Evolutionary conservation across 1,140 invertebrate species (phyloP).

Genomic region (Micrasema longulum): DNA sequence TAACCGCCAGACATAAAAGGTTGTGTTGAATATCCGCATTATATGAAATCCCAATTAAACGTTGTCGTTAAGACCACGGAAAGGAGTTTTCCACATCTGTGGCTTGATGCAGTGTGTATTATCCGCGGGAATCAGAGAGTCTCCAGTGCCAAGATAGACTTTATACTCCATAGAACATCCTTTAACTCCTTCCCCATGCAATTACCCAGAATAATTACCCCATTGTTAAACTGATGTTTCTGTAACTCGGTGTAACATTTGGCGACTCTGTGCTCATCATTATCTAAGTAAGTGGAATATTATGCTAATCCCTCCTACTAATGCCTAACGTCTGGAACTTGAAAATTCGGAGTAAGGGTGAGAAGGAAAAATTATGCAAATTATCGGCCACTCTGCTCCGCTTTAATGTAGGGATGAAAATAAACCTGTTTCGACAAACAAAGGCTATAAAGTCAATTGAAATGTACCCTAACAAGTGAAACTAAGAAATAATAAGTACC

Average conservation of each 20-base stretch:
- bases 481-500: no score
- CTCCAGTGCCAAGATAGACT: conserved; percentile 22
- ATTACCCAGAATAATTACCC: conserved; percentile 44
- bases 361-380: conserved; percentile 47
- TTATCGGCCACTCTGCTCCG: conserved; percentile 39
- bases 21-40: no score
- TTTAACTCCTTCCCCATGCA: conserved; percentile 20
- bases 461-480: conserved; percentile 24
- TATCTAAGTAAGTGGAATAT: conserved; percentile 46
- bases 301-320: conserved; percentile 36
- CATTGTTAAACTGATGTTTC: conserved; percentile 44
- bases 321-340: conserved; percentile 30
- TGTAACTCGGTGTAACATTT: conserved; percentile 41
- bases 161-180: conserved; percentile 28
- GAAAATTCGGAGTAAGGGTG: conserved; percentile 40
- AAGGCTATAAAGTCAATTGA: conserved; percentile 36
- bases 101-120: conserved; percentile 11
- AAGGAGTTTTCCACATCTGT: conserved; percentile 5
- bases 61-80: neutral
- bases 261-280: conserved; percentile 35
- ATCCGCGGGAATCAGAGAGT: conserved; percentile 8
- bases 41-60: neutral
- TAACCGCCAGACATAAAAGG: no score
- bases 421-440: conserved; percentile 48
- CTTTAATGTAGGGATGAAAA: conserved; percentile 33